Evolutionary conservation across 2,113 vertebrate genomes (phyloP).

Genomic region (Silurus asotus): DNA sequence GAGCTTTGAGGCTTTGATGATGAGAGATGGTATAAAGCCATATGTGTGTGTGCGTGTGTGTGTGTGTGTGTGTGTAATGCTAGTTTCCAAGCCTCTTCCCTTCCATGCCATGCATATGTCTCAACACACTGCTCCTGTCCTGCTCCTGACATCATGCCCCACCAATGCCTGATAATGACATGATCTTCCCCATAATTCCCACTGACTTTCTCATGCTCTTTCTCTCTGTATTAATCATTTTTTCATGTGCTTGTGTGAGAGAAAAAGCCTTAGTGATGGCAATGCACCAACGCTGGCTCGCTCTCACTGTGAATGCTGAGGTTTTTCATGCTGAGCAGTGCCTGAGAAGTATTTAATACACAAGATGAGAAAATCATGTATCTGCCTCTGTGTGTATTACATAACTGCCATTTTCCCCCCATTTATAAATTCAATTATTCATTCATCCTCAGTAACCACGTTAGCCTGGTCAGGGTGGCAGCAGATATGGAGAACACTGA

Average conservation of each 20-base stretch:
- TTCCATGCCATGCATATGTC: slow-evolving; percentile 25
- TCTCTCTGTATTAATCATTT: too few species aligned
- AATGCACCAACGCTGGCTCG: slow-evolving; percentile 35
- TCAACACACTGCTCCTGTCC: slow-evolving; percentile 6
- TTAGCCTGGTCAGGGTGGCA: not conserved
- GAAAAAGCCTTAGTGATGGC: slow-evolving; percentile 19
- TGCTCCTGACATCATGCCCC: slow-evolving; percentile 25
- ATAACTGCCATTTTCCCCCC: slow-evolving; percentile 22
- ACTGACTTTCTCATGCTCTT: not conserved
- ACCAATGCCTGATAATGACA: slow-evolving; percentile 42
- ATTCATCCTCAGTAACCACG: not conserved
- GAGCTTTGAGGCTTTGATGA: slow-evolving; percentile 52
- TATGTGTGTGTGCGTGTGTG: slow-evolving; percentile 21
- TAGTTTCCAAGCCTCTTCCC: not conserved
- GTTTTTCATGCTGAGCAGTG: slow-evolving; percentile 38
- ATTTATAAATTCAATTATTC: not conserved
- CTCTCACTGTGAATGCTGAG: slow-evolving; percentile 40
- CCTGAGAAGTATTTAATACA: slow-evolving; percentile 49
- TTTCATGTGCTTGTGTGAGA: not conserved
- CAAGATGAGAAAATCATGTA: slow-evolving; percentile 41
- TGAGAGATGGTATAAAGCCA: slow-evolving; percentile 54
- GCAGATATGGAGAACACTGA: not conserved
- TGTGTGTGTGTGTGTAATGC: slow-evolving; percentile 1
- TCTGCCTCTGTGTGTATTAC: slow-evolving; percentile 30
- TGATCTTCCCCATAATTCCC: slow-evolving; percentile 20